Percentiles rank a stretch among this genome's conserved stretches.
Conservation (phyloP, 2,888 invertebrate genomes). For the Xylophagus ater region DNA sequence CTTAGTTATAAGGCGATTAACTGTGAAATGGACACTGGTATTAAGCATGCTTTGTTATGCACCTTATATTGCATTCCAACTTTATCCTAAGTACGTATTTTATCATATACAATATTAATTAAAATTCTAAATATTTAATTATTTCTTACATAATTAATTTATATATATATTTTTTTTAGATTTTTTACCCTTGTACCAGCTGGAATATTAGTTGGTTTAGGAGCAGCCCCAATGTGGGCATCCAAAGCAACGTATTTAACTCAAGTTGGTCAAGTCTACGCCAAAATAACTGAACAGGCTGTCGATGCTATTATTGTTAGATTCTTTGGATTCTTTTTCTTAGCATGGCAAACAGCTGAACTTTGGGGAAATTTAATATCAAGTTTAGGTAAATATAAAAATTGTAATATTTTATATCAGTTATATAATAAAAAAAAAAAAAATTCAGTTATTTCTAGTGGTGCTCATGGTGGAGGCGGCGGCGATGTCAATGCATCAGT, state of each 20-base stretch:
- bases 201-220: conserved; percentile 85
- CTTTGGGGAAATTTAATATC: conserved; percentile 94
- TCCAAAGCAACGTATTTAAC: conserved; percentile 97
- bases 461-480: conserved; percentile 52
- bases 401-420: not conserved
- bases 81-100: conserved; percentile 55
- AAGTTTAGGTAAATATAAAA: conserved; percentile 47
- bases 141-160: not conserved
- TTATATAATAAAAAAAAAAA: not conserved
- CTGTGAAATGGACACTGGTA: conserved; percentile 93
- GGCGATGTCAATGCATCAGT: conserved; percentile 36
- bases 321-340: conserved; percentile 98
- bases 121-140: not conserved
- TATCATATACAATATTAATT: not conserved
- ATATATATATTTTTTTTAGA: conserved; percentile 18
- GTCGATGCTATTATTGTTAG: conserved; percentile 88
- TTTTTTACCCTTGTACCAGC: conserved; percentile 90
- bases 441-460: conserved; percentile 39
- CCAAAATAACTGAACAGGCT: conserved; percentile 74
- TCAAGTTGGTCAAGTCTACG: conserved; percentile 83
- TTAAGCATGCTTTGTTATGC: conserved; percentile 87
- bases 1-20: conserved; percentile 81
- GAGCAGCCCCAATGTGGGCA: conserved; percentile 97
- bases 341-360: conserved; percentile 94
- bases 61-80: conserved; percentile 88